phyloP scores from a whole-genome alignment of 1,140 invertebrate genomes.

The Bombus haemorrhoidalis region DNA sequence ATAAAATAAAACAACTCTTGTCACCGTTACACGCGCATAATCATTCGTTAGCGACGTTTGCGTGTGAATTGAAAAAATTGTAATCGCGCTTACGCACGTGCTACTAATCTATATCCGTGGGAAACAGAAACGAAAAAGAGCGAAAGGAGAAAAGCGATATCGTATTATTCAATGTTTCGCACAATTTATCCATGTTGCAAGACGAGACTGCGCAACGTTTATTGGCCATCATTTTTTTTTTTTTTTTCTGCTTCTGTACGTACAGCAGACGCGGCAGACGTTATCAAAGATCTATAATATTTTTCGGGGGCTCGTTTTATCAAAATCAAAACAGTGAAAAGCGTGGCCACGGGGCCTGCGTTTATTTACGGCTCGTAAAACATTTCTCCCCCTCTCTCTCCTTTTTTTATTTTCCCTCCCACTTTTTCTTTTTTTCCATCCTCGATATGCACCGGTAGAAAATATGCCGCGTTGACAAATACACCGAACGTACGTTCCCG shows the following conservation, averaged over 20 bases:
- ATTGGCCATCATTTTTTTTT: neutral
- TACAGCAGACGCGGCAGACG: neutral
- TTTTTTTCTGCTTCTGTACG: fast-evolving
- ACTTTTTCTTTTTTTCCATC: neutral
- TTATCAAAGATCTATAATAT: neutral
- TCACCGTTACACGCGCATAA: fast-evolving
- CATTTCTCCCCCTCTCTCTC: neutral
- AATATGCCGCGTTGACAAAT: neutral
- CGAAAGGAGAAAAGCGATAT: neutral
- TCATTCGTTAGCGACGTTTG: neutral
- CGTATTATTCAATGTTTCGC: neutral
- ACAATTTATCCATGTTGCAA: neutral
- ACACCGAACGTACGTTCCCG: neutral
- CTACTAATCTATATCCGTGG: neutral
- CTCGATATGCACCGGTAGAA: neutral
- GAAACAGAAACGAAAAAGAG: neutral
- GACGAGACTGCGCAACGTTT: neutral
- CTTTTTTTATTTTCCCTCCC: neutral
- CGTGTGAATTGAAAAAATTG: neutral
- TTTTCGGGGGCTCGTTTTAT: neutral
- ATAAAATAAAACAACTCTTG: neutral
- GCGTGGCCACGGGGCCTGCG: too few relatives aligned
- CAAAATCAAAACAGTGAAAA: neutral
- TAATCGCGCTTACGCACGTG: neutral
- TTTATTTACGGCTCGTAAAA: neutral